A percentile compares a stretch with the other conserved stretches of the same genome.
Evolutionary conservation across 1,140 invertebrate species (phyloP).

Genomic region (Papilio aristodemus): DNA sequence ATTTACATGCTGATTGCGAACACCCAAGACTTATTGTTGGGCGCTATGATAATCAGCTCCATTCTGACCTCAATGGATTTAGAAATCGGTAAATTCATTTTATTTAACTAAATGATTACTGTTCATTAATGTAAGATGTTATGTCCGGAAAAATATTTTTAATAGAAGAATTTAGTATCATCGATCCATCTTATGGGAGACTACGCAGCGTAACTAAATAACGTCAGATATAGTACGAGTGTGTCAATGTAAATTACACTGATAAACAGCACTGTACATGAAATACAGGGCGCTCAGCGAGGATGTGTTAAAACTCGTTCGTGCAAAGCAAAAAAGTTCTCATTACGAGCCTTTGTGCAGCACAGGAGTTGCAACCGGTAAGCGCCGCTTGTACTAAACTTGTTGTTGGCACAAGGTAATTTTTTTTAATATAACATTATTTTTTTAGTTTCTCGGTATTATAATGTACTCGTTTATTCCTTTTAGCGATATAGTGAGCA

Average conservation of each 20-base stretch:
- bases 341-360: slow-evolving; percentile 14
- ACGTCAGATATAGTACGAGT: too few relatives aligned
- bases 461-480: neutral
- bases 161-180: too few relatives aligned
- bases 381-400: neutral
- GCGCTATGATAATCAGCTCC: slow-evolving; percentile 34
- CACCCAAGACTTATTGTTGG: slow-evolving; percentile 74
- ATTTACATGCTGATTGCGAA: slow-evolving; percentile 79
- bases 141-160: too few relatives aligned
- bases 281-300: neutral
- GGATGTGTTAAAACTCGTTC: slow-evolving; percentile 7
- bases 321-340: slow-evolving; percentile 6
- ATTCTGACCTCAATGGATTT: slow-evolving; percentile 17
- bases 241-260: neutral
- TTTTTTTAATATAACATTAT: neutral
- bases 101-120: neutral
- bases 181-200: too few relatives aligned
- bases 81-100: slow-evolving; percentile 1
- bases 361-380: slow-evolving; percentile 5
- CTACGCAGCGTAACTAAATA: too few relatives aligned
- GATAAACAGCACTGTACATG: neutral
- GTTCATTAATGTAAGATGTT: too few relatives aligned
- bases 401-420: slow-evolving; percentile 4
- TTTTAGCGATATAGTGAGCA: neutral
- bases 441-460: neutral